These are phyloP conservation scores for Hemicrepidius hirtus DNA, from an alignment of 2,888 invertebrate species.

Conservation along the genomic window DNA sequence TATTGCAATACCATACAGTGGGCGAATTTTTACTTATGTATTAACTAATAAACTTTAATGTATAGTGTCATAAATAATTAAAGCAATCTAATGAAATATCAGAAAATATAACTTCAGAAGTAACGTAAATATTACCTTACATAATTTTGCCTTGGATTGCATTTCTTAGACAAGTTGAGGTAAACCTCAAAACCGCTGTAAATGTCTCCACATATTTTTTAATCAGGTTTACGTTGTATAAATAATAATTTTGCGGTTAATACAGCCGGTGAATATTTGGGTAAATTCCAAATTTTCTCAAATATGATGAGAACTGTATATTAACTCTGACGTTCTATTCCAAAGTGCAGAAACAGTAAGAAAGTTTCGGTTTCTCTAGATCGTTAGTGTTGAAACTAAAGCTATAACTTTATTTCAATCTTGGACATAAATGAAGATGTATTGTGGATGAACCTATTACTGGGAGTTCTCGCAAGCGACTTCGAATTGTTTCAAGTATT, in stretches of 20 bases:
- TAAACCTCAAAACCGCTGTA: slow-evolving; percentile 38
- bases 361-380: slow-evolving; percentile 57
- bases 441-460: slow-evolving; percentile 67
- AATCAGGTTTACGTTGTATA: slow-evolving; percentile 24
- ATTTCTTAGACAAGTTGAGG: slow-evolving; percentile 21
- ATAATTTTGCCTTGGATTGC: slow-evolving; percentile 28
- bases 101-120: not conserved
- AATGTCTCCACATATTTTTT: slow-evolving; percentile 18
- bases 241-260: slow-evolving; percentile 37
- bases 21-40: no score
- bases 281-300: slow-evolving; percentile 23
- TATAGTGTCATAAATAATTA: no score
- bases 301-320: slow-evolving; percentile 31
- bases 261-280: slow-evolving; percentile 32
- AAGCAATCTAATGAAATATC: no score
- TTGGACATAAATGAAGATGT: slow-evolving; percentile 70
- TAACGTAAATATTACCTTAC: slow-evolving; percentile 18
- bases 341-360: slow-evolving; percentile 48
- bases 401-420: slow-evolving; percentile 70
- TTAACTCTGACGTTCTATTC: slow-evolving; percentile 31
- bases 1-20: no score
- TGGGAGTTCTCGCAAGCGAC: slow-evolving; percentile 62
- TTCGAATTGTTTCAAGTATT: slow-evolving; percentile 68
- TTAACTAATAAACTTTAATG: no score
- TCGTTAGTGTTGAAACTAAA: slow-evolving; percentile 66